Evolutionary conservation across 1,140 invertebrate species (phyloP), one percentile per base, ranked within the genome.

Genomic region (Anadara kagoshimensis): DNA sequence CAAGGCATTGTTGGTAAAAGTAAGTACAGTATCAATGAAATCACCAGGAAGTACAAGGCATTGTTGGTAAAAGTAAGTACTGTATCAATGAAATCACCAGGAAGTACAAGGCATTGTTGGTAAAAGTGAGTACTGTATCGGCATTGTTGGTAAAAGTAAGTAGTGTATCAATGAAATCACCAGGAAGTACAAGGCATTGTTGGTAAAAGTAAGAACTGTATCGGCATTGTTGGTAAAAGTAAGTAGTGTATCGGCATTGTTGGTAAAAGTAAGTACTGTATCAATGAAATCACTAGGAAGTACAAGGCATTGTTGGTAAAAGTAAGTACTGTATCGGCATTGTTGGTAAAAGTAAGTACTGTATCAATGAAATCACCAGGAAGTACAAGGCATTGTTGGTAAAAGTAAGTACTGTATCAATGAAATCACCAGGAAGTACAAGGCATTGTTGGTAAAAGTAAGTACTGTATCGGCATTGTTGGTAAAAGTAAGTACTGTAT

Each of bases 11-110:
- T 73, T 87, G 10, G 68, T 86, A 7, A 69, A n/a, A n/a, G n/a
- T n/a, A n/a, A n/a, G n/a, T 92, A 90, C 78, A 91, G 91, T 7
- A 80, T 88, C 12, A 85, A 86, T 54, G 88, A 92, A 76, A 82
- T 80, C 2, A 47, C 65, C 1, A 67, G 69, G 11, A 75, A 77
- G 47, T 78, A 81, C 24, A 72, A 77, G 54, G 84, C 85, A 24
- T 51, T 69, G 0, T 73, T 87, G 10, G 68, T 86, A 7, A 69
- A n/a, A n/a, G n/a, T n/a, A n/a, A n/a, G n/a, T 92, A 90, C 78
- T 91, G 91, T 7, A 80, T 88, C 12, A 85, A 86, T 54, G 88
- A 92, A 76, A 82, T 80, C 2, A 47, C 65, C 1, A 67, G 69
- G 11, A 75, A 77, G 47, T 78, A 81, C 24, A 72, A 77, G 54